These are phyloP conservation scores for Paraescarpia echinospica DNA, from an alignment of 1,140 invertebrate species.

Conservation along the genomic window DNA sequence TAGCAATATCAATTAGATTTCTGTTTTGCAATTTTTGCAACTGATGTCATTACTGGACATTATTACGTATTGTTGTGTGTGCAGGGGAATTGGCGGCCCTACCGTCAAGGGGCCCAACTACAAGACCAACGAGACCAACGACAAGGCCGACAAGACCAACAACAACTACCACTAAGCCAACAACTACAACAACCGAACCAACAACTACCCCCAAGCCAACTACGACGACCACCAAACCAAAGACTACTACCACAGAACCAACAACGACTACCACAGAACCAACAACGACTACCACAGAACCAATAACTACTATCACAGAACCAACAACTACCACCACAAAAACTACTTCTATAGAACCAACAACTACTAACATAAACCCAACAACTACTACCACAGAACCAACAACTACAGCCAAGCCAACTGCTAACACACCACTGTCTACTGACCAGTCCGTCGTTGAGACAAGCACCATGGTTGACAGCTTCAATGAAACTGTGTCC, in stretches of 20 bases:
- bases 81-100: not conserved
- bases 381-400: not conserved
- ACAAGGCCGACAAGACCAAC: not conserved
- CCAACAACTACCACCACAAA: not conserved
- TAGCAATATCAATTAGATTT: not conserved
- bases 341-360: not conserved
- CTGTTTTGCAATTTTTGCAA: not conserved
- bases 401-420: not conserved
- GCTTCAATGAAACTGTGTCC: not conserved
- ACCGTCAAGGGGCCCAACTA: not conserved
- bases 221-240: not conserved
- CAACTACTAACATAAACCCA: not conserved
- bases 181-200: not conserved
- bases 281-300: not conserved
- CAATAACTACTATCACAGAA: not conserved
- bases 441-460: not conserved
- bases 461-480: not conserved
- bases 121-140: not conserved
- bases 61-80: not conserved
- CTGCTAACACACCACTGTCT: not conserved
- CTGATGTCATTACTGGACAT: too few relatives aligned
- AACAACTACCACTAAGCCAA: not conserved
- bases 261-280: not conserved
- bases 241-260: not conserved
- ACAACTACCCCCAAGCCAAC: too few relatives aligned